Conservation (phyloP, 2,888 invertebrate genomes). For the Acrocera orbiculus region DNA sequence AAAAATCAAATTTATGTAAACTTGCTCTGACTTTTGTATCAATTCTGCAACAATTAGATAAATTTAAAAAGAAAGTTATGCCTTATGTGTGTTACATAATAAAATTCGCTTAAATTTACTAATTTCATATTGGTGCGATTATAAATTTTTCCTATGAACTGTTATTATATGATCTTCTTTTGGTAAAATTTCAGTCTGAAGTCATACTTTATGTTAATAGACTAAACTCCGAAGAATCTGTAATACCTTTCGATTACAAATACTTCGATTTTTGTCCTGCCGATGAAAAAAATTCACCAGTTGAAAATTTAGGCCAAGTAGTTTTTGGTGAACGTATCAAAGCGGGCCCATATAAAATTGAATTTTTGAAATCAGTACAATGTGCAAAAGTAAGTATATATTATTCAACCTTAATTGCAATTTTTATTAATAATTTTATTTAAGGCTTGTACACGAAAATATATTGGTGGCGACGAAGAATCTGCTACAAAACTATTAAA, state of each 20-base stretch:
- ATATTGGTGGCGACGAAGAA: slow-evolving; percentile 45
- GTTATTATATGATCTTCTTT: slow-evolving; percentile 11
- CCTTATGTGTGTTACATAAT: too few relatives aligned
- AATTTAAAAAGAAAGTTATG: too few relatives aligned
- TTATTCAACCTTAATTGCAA: not conserved
- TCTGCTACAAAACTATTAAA: slow-evolving; percentile 56
- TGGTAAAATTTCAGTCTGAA: slow-evolving; percentile 67
- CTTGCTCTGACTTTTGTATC: too few relatives aligned
- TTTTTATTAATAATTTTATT: too few relatives aligned
- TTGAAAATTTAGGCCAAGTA: slow-evolving; percentile 96
- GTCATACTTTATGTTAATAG: slow-evolving; percentile 87
- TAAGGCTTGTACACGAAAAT: slow-evolving; percentile 46
- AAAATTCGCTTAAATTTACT: too few relatives aligned
- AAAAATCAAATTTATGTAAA: too few relatives aligned
- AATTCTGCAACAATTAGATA: too few relatives aligned
- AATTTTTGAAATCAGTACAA: slow-evolving; percentile 54
- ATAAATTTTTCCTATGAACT: too few relatives aligned
- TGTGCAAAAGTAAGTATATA: slow-evolving; percentile 34
- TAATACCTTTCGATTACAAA: slow-evolving; percentile 95
- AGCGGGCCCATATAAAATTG: slow-evolving; percentile 79
- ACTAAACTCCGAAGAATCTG: slow-evolving; percentile 92
- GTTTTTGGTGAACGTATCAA: slow-evolving; percentile 98
- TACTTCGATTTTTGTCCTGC: slow-evolving; percentile 89
- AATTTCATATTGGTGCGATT: too few relatives aligned
- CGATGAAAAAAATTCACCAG: slow-evolving; percentile 65